Percentiles rank a stretch among this genome's conserved stretches.
Conservation (phyloP, 2,888 invertebrate species). For the Callyntrura guangdongensis region DNA sequence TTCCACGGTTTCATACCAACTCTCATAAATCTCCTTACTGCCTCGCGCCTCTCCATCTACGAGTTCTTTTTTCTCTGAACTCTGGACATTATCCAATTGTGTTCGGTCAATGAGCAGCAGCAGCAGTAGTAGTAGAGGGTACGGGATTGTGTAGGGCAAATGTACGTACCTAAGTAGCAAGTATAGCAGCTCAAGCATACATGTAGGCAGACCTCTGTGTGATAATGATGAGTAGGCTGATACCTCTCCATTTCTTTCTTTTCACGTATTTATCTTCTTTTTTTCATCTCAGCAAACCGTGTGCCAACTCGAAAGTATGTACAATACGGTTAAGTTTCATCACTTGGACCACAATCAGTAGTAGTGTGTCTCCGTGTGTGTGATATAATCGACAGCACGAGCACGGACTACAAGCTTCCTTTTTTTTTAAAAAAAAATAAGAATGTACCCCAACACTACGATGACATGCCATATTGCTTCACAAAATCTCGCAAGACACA, state of each 20-base stretch:
- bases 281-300: not conserved
- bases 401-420: not conserved
- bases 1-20: constrained; percentile 6
- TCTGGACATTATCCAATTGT: constrained; percentile 71
- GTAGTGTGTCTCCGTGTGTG: not conserved
- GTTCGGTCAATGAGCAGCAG: constrained; percentile 59
- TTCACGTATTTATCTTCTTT: not conserved
- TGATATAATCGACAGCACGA: constrained; percentile 38
- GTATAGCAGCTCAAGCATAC: not conserved
- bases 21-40: constrained; percentile 56
- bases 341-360: constrained; percentile 5
- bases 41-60: not conserved
- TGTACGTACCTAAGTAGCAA: not conserved
- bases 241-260: constrained; percentile 13
- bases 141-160: not conserved
- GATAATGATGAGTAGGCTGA: not conserved
- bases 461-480: not conserved
- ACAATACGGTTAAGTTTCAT: not conserved
- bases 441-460: too few species aligned
- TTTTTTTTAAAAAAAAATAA: too few species aligned
- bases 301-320: constrained; percentile 32
- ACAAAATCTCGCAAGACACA: not conserved
- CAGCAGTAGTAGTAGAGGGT: not conserved
- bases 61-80: not conserved
- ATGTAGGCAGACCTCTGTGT: not conserved